Conservation (phyloP, 1,140 invertebrate genomes). For the Pteromalus puparum region DNA sequence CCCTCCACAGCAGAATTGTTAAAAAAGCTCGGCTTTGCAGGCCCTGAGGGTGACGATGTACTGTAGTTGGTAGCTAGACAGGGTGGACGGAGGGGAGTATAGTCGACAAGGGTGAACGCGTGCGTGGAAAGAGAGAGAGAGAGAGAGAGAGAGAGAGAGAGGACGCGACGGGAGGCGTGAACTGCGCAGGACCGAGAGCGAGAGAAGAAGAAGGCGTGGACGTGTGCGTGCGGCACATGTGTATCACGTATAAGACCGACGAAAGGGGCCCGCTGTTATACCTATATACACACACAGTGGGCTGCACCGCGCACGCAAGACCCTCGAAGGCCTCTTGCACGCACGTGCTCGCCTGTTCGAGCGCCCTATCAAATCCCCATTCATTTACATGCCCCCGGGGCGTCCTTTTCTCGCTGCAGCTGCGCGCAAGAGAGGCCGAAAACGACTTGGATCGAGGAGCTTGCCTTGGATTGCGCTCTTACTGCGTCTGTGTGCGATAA, state of each 20-base stretch:
- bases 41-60: too few species aligned
- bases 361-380: slow-evolving; percentile 75
- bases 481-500: too few species aligned
- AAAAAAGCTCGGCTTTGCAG: not conserved
- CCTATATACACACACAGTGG: slow-evolving; percentile 33
- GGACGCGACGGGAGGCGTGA: not conserved
- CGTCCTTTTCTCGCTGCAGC: slow-evolving; percentile 17
- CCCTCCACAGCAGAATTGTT: not conserved
- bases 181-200: slow-evolving; percentile 35
- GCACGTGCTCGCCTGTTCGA: slow-evolving; percentile 70
- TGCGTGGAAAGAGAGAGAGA: slow-evolving; percentile 13
- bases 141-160: slow-evolving; percentile 26
- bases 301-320: slow-evolving; percentile 60
- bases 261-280: slow-evolving; percentile 51
- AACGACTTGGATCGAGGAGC: not conserved
- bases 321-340: slow-evolving; percentile 65
- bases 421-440: not conserved
- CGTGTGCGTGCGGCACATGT: not conserved
- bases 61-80: too few species aligned
- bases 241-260: not conserved
- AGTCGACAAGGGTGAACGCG: not conserved
- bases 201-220: not conserved
- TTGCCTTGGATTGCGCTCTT: not conserved
- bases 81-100: too few species aligned
- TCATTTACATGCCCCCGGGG: slow-evolving; percentile 64